A percentile compares a stretch with the other conserved stretches of the same genome.
These are phyloP conservation scores for Cyclophora punctaria DNA, from an alignment of 2,888 invertebrate genomes.

Conservation along the genomic window DNA sequence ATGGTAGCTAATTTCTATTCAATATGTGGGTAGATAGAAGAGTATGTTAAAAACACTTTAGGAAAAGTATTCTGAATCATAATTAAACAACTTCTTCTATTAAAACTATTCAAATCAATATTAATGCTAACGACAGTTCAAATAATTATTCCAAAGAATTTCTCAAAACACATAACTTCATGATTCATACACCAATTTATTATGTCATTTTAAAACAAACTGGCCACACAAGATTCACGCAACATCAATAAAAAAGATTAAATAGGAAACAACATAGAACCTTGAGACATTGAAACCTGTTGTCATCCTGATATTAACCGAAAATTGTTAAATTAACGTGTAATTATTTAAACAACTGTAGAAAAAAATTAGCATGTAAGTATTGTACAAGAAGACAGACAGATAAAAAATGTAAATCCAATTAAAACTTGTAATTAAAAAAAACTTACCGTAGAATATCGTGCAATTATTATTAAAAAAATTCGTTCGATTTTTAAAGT, in stretches of 20 bases:
- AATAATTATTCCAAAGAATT: too few species aligned
- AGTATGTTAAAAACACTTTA: too few species aligned
- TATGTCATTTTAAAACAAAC: slow-evolving; percentile 16
- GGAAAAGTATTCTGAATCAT: too few species aligned
- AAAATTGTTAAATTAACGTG: slow-evolving; percentile 15
- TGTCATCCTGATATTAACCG: slow-evolving; percentile 19
- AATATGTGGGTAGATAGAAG: too few species aligned
- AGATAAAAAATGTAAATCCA: too few species aligned
- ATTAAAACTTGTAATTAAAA: background rate
- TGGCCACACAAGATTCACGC: slow-evolving; percentile 21
- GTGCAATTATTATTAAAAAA: slow-evolving; percentile 42
- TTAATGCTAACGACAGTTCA: too few species aligned
- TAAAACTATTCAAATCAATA: too few species aligned
- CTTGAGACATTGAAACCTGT: slow-evolving; percentile 28
- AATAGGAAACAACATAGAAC: slow-evolving; percentile 22
- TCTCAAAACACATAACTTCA: too few species aligned
- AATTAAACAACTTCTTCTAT: too few species aligned
- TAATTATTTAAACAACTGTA: slow-evolving; percentile 16
- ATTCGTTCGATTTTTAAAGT: slow-evolving; percentile 46
- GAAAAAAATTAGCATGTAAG: too few species aligned
- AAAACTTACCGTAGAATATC: slow-evolving; percentile 43
- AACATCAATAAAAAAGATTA: slow-evolving; percentile 21
- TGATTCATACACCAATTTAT: background rate
- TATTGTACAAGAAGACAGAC: background rate
- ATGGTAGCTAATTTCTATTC: too few species aligned